Base-by-base conservation (phyloP, 2,797 vertebrate genomes). In the Anas capensis region DNA sequence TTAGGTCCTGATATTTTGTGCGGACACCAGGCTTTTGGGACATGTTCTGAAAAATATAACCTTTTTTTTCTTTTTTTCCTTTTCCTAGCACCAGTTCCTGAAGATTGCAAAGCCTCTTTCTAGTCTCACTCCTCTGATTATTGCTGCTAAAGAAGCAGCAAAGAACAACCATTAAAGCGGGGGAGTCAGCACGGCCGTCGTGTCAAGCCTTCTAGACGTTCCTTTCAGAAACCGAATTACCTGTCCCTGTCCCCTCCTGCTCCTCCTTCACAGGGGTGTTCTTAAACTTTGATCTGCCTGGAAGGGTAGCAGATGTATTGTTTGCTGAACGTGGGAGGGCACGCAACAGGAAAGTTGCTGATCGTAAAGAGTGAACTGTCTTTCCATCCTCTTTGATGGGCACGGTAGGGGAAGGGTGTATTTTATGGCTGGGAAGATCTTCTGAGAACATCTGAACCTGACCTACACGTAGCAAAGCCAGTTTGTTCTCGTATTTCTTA, bases 31-130 rank as follows among this genome's bases (percentile, higher is more conserved):
- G 46, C 31, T 88, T 68, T 8, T 57, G 31, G 53, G 4, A 8
- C 18, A 36, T 7, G 14, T 69, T 46, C 9, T 79, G 42, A 66
- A 79, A 82, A 81, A 34, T 54, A 27, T 96, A 82, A 96, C 64
- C 1, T 14, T 36, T 86, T 94, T 84, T 94, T 56, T 13, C 40
- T 10, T 53, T 76, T 90, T 44, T 94, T 48, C 75, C 89, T 88
- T n/a, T 56, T 80, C 83, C 61, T 96, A 99, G 99, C 99, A 99
- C 96, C 99, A 99, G 88, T 99, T 99, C 94, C 98, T 99, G 97
- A 99, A 99, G 97, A 98, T 99, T 93, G 99, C 99, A 48, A 99
- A 99, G 95, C 99, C 99, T 14, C 98, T 99, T 1, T 99, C 99
- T 92, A 99, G 99, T 92, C 99, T 99, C 88, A 99, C 99, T 38